A percentile compares a stretch with the other conserved stretches of the same genome.
Evolutionary conservation across 2,797 vertebrate species (phyloP).

Genomic region (Melanitta fusca): DNA sequence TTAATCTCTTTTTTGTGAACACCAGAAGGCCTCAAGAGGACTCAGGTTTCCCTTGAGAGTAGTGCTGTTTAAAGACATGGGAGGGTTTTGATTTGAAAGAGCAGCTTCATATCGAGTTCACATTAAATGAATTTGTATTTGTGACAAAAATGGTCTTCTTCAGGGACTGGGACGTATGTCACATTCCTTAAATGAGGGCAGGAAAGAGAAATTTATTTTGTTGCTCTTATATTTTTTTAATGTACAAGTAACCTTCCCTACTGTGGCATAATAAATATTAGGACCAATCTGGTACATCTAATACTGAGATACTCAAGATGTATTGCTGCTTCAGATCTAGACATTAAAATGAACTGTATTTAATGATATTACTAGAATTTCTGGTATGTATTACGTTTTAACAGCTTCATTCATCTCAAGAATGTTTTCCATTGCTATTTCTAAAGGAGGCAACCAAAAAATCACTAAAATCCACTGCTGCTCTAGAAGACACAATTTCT

Average conservation of each 20-base stretch:
- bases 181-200: not conserved
- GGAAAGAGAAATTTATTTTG: not conserved
- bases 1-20: not conserved
- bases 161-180: not conserved
- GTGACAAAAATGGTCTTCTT: not conserved
- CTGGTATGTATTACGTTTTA: not conserved
- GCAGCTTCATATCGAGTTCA: not conserved
- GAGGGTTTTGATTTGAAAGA: not conserved
- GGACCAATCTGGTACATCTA: rapidly evolving
- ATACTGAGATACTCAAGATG: too few relatives aligned
- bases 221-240: not conserved
- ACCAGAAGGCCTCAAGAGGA: not conserved
- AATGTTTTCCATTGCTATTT: not conserved
- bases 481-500: not conserved
- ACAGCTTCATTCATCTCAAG: not conserved
- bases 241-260: not conserved
- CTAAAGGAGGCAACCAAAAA: not conserved
- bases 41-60: not conserved
- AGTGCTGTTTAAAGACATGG: not conserved
- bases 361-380: not conserved
- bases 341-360: not conserved
- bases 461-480: not conserved
- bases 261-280: not conserved
- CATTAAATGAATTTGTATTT: not conserved
- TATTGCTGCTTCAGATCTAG: too few relatives aligned